phyloP scores from a whole-genome alignment of 2,797 vertebrate genomes.

The Discoglossus pictus region DNA sequence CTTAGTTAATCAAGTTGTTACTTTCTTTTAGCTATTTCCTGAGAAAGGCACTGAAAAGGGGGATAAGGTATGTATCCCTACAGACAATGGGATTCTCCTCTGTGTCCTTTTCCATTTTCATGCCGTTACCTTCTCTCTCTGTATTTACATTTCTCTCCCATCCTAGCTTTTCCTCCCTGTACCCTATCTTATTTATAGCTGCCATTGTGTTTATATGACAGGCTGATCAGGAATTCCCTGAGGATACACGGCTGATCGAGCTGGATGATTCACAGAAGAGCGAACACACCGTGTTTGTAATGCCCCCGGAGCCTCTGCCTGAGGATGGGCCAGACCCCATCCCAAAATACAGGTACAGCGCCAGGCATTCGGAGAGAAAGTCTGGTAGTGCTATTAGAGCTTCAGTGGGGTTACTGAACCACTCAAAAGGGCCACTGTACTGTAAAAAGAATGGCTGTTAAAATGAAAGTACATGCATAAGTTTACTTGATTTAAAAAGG shows the following conservation, averaged over 20 bases:
- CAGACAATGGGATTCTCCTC: not conserved
- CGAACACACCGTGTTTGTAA: constrained; percentile 95
- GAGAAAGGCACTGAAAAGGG: constrained; percentile 94
- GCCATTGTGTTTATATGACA: constrained; percentile 59
- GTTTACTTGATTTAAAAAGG: too few species aligned
- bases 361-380: too few species aligned
- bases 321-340: constrained; percentile 73
- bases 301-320: constrained; percentile 84
- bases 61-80: constrained; percentile 84
- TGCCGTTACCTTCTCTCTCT: not conserved
- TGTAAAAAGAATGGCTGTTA: too few species aligned
- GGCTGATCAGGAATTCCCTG: constrained; percentile 84
- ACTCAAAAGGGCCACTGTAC: too few species aligned
- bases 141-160: not conserved
- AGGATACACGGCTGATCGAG: constrained; percentile 89
- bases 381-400: too few species aligned
- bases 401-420: too few species aligned
- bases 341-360: constrained; percentile 79
- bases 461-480: too few species aligned
- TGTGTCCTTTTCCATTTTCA: constrained; percentile 24
- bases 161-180: not conserved
- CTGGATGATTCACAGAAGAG: constrained; percentile 96
- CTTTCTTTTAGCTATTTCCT: constrained; percentile 85
- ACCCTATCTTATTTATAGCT: not conserved
- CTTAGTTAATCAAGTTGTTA: constrained; percentile 1